Evolutionary conservation across 2,797 vertebrate species (phyloP), one percentile per base, ranked within the genome.

Genomic region (Oreortyx pictus): DNA sequence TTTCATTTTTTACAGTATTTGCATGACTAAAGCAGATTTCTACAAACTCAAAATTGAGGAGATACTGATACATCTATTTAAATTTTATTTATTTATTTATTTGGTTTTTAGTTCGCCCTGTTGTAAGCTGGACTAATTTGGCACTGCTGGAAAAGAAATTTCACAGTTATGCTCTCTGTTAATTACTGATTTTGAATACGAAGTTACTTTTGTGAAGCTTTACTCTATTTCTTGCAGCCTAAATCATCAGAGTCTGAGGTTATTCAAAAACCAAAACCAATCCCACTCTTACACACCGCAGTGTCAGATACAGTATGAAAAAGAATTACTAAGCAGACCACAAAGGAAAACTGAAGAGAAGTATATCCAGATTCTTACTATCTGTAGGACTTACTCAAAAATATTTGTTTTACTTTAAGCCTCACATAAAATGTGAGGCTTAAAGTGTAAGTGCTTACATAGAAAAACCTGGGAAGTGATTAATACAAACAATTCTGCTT

Each of bases 121-220:
- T 7, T 59, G n/a, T 24, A 80, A 89, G 8, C 3, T 71, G 54
- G 93, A 80, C 24, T 74, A 39, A 72, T 85, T 56, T 83, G 56
- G 35, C 39, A 78, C 19, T 14, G 43, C 15, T 61, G 27, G 23
- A 79, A 91, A 76, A 46, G 44, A 84, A 64, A 84, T 88, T 92
- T 86, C 67, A 84, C 27, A 50, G 24, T 43, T 60, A 39, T 13
- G 47, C n/a, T 80, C 89, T 83, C 60, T 59, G n/a, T 74, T 94
- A 68, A 49, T 46, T 90, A 15, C 29, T 79, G 22, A 71, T 27
- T 66, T 90, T 31, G 43, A 85, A 86, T 52, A 66, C 64, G 41
- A 29, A 68, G n/a, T 7, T 77, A 33, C 8, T 68, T 83, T 74
- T 72, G 60, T 52, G 33, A 96, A 76, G 49, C 6, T 77, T 72